Evolutionary conservation across 2,888 invertebrate species (phyloP).

Genomic region (Pseudococcus viburni): DNA sequence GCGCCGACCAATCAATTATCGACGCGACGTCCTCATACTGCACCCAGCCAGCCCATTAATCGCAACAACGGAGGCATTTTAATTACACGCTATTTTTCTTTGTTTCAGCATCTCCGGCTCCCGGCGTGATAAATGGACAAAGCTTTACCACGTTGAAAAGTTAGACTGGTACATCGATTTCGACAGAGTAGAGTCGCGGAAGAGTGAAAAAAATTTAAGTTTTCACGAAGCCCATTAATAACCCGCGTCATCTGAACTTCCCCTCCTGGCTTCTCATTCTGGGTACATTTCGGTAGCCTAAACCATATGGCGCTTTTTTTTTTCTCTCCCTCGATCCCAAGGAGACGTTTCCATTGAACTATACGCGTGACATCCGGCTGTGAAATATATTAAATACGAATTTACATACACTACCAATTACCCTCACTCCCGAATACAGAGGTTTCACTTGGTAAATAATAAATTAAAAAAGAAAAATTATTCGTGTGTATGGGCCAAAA

Average conservation of each 20-base stretch:
- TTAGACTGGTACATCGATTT: neutral
- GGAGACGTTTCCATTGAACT: conserved; percentile 39
- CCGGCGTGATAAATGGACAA: neutral
- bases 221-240: conserved; percentile 57
- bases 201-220: conserved; percentile 5
- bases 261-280: neutral
- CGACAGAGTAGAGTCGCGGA: neutral
- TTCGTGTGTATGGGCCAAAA: conserved; percentile 16
- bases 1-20: conserved; percentile 1
- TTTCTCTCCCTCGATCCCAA: neutral
- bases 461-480: conserved; percentile 54
- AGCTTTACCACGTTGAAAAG: conserved; percentile 17
- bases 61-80: neutral
- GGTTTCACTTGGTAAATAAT: conserved; percentile 16
- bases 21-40: conserved; percentile 28
- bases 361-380: conserved; percentile 55
- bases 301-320: conserved; percentile 50
- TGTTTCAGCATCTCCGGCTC: neutral
- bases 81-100: conserved; percentile 46
- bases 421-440: neutral
- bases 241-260: conserved; percentile 7
- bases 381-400: conserved; percentile 58
- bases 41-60: neutral
- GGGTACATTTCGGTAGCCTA: conserved; percentile 18
- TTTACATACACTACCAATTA: conserved; percentile 10